Percentiles rank a stretch among this genome's conserved stretches.
Conservation (phyloP, 53 echinoderm and acorn worm species). For the Mesocentrotus franciscanus region DNA sequence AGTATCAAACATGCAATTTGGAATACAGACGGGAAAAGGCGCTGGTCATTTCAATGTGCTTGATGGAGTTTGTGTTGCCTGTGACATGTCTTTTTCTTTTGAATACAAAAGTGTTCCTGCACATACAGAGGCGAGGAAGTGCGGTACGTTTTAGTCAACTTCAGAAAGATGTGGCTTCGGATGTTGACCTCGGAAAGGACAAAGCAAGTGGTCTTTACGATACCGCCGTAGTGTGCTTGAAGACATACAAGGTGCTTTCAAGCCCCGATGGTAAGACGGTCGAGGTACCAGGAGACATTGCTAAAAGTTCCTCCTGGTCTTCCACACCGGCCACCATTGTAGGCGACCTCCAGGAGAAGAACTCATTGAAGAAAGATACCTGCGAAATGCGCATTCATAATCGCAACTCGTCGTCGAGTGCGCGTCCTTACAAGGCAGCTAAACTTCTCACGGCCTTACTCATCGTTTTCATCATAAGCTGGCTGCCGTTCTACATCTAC, state of each 20-base stretch:
- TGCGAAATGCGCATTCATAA: slow-evolving; percentile 13
- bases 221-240: background rate
- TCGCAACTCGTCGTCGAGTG: background rate
- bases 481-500: slow-evolving; percentile 8
- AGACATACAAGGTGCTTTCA: background rate
- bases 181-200: slow-evolving; percentile 6
- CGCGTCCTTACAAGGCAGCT: background rate
- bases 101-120: background rate
- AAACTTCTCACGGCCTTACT: slow-evolving; percentile 16
- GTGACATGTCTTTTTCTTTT: background rate
- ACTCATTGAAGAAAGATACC: background rate
- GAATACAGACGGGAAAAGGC: background rate
- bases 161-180: background rate
- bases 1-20: background rate
- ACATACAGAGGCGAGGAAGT: background rate
- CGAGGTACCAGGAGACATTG: background rate
- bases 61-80: slow-evolving; percentile 37
- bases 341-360: background rate
- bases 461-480: background rate
- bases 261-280: background rate
- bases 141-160: background rate
- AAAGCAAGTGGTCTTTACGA: background rate
- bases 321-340: background rate
- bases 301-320: background rate
- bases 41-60: background rate